These are phyloP conservation scores for Hemitrygon akajei DNA, from an alignment of 2,797 vertebrate species.

Conservation along the genomic window DNA sequence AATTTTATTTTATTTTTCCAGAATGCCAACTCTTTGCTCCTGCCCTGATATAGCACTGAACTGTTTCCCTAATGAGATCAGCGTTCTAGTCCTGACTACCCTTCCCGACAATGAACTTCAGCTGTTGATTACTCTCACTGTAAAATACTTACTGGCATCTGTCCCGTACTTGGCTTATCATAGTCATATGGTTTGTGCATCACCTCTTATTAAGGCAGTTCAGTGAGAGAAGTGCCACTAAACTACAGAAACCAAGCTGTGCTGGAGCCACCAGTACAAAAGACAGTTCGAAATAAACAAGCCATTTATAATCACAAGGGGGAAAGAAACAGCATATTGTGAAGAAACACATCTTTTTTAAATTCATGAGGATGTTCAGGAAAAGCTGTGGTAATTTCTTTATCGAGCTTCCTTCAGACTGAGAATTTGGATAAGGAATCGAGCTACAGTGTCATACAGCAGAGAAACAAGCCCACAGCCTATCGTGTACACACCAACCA, in stretches of 20 bases:
- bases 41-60: not conserved
- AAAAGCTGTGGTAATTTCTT: not conserved
- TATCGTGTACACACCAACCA: no score
- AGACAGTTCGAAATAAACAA: not conserved
- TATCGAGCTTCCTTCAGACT: not conserved
- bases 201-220: not conserved
- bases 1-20: not conserved
- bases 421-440: not conserved
- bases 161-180: not conserved
- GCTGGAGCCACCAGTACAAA: not conserved
- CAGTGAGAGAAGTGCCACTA: not conserved
- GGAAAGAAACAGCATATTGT: not conserved
- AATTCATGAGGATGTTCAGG: not conserved
- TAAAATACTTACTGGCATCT: slow-evolving; percentile 19
- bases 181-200: not conserved
- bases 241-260: not conserved
- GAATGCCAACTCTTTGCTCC: no score
- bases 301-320: not conserved
- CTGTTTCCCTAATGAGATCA: not conserved
- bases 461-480: no score
- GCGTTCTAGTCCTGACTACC: not conserved
- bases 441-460: no score
- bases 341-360: not conserved
- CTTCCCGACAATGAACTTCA: not conserved
- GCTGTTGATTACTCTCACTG: not conserved